These are phyloP conservation scores for Emydoidea blandingii DNA, from an alignment of 2,797 vertebrate species.

Conservation along the genomic window DNA sequence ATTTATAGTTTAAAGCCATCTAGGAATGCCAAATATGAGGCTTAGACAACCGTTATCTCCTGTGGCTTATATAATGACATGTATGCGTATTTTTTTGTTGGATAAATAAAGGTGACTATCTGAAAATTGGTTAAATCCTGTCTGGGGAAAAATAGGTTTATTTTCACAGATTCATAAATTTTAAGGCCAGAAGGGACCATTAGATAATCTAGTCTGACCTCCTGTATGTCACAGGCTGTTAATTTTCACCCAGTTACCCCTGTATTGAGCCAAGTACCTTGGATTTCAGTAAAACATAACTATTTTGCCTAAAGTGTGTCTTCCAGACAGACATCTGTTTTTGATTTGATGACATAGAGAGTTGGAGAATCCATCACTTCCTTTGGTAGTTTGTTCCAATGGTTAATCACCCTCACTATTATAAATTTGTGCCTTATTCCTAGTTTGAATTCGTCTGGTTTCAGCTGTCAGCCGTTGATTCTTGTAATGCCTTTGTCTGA, in stretches of 20 bases:
- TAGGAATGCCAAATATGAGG: fast-evolving
- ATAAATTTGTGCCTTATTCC: not conserved
- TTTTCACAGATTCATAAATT: not conserved
- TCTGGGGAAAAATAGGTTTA: not conserved
- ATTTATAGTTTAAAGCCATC: not conserved
- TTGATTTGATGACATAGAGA: not conserved
- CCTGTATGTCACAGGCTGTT: not conserved
- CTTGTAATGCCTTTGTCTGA: not conserved
- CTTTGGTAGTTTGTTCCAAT: not conserved
- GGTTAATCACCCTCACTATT: constrained; percentile 4
- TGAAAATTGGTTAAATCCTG: not conserved
- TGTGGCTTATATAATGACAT: not conserved
- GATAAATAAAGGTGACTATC: not conserved
- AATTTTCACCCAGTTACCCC: not conserved
- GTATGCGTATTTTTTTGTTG: not conserved
- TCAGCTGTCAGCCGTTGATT: not conserved
- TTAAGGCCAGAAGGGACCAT: not conserved
- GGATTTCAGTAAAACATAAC: not conserved
- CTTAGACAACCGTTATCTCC: not conserved
- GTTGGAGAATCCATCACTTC: not conserved
- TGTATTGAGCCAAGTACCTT: not conserved
- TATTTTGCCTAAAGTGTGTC: not conserved
- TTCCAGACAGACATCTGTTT: not conserved
- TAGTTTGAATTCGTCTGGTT: not conserved
- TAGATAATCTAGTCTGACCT: not conserved